Conservation (phyloP, 2,797 vertebrate genomes). For the Peromyscus aztecus region DNA sequence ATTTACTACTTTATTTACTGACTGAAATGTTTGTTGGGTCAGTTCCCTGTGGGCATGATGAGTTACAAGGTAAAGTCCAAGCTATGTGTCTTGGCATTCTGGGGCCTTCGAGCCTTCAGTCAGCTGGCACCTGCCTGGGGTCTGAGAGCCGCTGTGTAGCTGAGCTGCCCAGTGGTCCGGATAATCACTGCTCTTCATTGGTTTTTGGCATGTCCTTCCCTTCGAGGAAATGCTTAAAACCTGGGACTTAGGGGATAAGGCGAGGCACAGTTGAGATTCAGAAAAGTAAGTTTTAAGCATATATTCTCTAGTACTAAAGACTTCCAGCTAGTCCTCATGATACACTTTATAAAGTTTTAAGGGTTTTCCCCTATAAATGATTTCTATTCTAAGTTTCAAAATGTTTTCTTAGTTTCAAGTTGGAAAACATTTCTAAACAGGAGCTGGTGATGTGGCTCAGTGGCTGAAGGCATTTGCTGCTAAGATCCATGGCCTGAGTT, state of each 20-base stretch:
- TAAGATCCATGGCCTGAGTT: neutral
- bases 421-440: neutral
- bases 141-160: neutral
- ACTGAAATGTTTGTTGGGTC: constrained; percentile 23
- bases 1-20: constrained; percentile 20
- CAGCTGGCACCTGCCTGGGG: neutral
- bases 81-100: neutral
- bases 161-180: neutral
- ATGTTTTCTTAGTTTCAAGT: constrained; percentile 6
- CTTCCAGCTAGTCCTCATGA: constrained; percentile 6
- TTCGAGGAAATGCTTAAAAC: constrained; percentile 15
- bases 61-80: neutral
- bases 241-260: neutral
- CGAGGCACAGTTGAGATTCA: constrained; percentile 21
- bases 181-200: neutral
- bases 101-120: neutral
- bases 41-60: neutral
- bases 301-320: constrained; percentile 5
- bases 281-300: constrained; percentile 52
- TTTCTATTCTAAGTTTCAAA: neutral
- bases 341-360: neutral
- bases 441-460: too few species aligned
- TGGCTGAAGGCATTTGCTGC: neutral
- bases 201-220: neutral
- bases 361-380: neutral